Percentiles rank a stretch among this genome's conserved stretches.
phyloP scores from a whole-genome alignment of 2,797 vertebrate species.

The Bradypodion ventrale region DNA sequence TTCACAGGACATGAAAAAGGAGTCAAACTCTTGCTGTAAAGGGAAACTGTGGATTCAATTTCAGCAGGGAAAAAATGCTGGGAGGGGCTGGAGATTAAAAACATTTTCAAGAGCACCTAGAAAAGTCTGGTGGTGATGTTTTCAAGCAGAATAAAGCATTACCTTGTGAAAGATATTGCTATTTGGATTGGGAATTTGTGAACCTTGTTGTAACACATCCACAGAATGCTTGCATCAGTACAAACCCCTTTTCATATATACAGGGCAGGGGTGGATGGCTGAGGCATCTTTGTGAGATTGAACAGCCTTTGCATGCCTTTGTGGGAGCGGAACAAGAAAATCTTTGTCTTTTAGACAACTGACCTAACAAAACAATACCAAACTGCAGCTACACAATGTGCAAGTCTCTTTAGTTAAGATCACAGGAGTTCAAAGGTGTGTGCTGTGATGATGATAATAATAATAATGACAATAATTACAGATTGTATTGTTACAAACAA shows the following conservation, averaged over 20 bases:
- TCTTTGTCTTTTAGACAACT: slow-evolving; percentile 36
- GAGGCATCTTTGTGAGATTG: slow-evolving; percentile 1
- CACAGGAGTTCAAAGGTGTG: not conserved
- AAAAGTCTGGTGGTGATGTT: slow-evolving; percentile 75
- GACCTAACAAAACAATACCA: slow-evolving; percentile 25
- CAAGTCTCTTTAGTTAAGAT: slow-evolving; percentile 30
- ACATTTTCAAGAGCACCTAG: slow-evolving; percentile 71
- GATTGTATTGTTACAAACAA: not conserved
- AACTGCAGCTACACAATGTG: slow-evolving; percentile 29
- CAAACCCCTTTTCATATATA: slow-evolving; percentile 22
- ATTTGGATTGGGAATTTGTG: slow-evolving; percentile 64
- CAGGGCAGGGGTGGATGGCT: not conserved
- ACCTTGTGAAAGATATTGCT: slow-evolving; percentile 64
- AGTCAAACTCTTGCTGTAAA: slow-evolving; percentile 65
- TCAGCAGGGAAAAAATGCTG: slow-evolving; percentile 60
- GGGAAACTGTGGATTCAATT: slow-evolving; percentile 71
- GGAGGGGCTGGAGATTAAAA: slow-evolving; percentile 65
- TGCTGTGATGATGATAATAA: not conserved
- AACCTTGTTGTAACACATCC: slow-evolving; percentile 49
- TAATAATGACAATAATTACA: not conserved
- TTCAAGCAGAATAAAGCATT: slow-evolving; percentile 69
- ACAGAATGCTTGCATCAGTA: slow-evolving; percentile 32
- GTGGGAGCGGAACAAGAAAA: not conserved
- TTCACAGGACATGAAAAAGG: slow-evolving; percentile 73
- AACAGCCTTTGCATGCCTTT: not conserved